Base-by-base conservation (phyloP, 2,797 vertebrate species). In the Protosalanx chinensis region DNA sequence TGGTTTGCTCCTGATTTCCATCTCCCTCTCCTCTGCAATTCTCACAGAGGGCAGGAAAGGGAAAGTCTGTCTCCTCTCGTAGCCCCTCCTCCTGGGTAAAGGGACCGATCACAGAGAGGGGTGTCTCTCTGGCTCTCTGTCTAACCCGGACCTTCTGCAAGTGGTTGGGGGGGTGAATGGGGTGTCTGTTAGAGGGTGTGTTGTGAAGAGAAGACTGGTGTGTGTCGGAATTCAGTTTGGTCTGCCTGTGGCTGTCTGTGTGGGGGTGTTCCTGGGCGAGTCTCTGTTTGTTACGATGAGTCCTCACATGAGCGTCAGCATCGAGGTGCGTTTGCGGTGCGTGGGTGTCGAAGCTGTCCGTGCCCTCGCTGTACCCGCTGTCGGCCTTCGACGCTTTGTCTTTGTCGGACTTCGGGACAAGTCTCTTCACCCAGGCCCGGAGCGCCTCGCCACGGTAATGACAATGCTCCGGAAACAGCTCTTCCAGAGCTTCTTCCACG, bases 401-500 rank as follows among this genome's bases (percentile, higher is more conserved):
- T 76, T 94, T 96, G 75, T 87, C 91, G 12, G 90, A 91, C 0
- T 85, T 78, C 4, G 88, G 88, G 61, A 89, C 91, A 58, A 94
- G 93, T 67, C 91, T 93, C 46, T 91, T 93, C 71, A 93, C 91
- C 89, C 92, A 93, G 23, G 88, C 88, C 12, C 85, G 90, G 65
- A 93, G 90, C 16, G 92, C 81, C 12, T 87, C 81, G 0, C 87
- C 81, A 8, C 87, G 76, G 78, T 92, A 93, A 33, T 88, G 88
- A 2, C 90, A 88, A 77, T 88, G 93, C 46, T 91, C 92, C 41
- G 96, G 95, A 75, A 92, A 96, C 72, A 99, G 91, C 73, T 98
- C 97, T 73, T 96, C 93, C 64, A 97, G 79, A 6, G 95, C 96
- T 27, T 93, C 84, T 84, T 95, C 92, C 49, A 99, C 87, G 56